These are phyloP conservation scores for Epirrita christyi DNA, from an alignment of 2,888 invertebrate genomes.

Conservation along the genomic window DNA sequence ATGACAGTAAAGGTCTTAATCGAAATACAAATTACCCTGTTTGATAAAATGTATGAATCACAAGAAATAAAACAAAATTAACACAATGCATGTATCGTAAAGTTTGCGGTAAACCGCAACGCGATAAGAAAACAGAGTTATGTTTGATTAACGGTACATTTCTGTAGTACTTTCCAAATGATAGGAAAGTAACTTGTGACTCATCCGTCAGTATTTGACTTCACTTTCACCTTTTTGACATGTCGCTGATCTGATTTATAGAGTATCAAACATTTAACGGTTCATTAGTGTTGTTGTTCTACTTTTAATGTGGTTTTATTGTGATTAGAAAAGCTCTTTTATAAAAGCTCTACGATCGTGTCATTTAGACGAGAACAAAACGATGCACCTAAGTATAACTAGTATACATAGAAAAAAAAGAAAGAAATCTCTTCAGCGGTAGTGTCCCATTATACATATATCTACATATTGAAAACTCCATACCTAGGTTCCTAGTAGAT, in stretches of 20 bases:
- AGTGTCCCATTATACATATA: too few species aligned
- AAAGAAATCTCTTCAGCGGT: too few species aligned
- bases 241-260: conserved; percentile 51
- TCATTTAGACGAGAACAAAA: too few species aligned
- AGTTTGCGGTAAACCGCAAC: conserved; percentile 46
- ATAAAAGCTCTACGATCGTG: too few species aligned
- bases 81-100: conserved; percentile 26
- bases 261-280: conserved; percentile 17
- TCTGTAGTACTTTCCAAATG: conserved; percentile 56
- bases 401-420: too few species aligned
- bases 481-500: too few species aligned
- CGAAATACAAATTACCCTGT: neutral
- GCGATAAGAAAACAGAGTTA: conserved; percentile 47
- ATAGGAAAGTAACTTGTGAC: conserved; percentile 52
- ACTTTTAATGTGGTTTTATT: neutral
- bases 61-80: conserved; percentile 22
- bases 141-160: conserved; percentile 56
- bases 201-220: conserved; percentile 47
- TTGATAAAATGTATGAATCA: conserved; percentile 13
- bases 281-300: conserved; percentile 6
- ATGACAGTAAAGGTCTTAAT: neutral
- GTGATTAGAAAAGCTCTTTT: neutral
- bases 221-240: conserved; percentile 61
- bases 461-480: too few species aligned
- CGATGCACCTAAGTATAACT: too few species aligned